Evolutionary conservation across 2,113 vertebrate species (phyloP).

Genomic region (Rhea americana): DNA sequence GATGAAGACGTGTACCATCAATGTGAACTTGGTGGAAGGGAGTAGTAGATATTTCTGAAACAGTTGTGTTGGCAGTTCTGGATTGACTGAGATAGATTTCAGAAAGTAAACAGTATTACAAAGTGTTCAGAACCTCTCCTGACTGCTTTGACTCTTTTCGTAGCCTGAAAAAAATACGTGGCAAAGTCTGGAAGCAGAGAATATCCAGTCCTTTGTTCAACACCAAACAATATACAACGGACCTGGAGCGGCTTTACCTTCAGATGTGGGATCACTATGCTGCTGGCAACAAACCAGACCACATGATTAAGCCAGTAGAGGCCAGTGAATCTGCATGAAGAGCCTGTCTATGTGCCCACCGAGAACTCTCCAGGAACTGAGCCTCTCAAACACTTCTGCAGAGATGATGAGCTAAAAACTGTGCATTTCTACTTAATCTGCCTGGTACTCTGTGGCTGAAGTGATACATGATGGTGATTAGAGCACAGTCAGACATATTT

Average conservation of each 20-base stretch:
- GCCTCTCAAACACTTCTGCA: constrained; percentile 61
- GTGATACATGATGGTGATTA: constrained; percentile 71
- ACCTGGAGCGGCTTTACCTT: constrained; percentile 94
- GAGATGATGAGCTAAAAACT: constrained; percentile 71
- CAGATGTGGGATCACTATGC: constrained; percentile 97
- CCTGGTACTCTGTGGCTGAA: constrained; percentile 73
- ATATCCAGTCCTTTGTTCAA: constrained; percentile 98
- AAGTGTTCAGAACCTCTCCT: not conserved
- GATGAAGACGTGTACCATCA: not conserved
- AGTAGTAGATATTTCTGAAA: not conserved
- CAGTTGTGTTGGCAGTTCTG: not conserved
- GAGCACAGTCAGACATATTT: constrained; percentile 74
- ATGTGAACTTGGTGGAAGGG: not conserved
- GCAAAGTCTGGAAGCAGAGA: constrained; percentile 96
- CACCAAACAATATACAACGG: constrained; percentile 95
- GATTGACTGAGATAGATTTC: not conserved
- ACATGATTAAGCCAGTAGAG: constrained; percentile 88
- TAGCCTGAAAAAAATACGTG: constrained; percentile 94
- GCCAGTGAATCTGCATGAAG: constrained; percentile 87
- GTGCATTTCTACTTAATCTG: constrained; percentile 74
- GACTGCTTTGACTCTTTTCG: not conserved
- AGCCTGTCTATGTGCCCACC: not conserved
- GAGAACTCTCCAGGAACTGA: constrained; percentile 54
- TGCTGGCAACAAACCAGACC: constrained; percentile 91
- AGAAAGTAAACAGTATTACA: not conserved